Base-by-base conservation (phyloP, 2,888 invertebrate genomes). In the Eupithecia inturbata region DNA sequence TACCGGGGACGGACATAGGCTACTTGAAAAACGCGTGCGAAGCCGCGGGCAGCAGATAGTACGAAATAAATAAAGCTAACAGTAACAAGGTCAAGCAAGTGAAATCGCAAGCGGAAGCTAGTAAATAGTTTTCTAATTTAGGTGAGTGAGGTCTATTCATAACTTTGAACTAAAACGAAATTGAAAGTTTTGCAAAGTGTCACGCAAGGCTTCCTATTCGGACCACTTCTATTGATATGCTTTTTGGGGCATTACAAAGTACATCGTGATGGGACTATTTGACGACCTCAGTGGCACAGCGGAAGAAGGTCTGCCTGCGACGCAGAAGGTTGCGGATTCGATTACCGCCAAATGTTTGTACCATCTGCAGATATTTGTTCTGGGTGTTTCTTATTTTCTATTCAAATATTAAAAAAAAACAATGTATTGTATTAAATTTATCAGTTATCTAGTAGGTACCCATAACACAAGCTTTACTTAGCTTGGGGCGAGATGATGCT, bases 81-180 rank as follows among this genome's bases (percentile, higher is more conserved):
- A 39, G 12, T 39, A 39, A 39, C n/a, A n/a, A 41, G 41, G n/a
- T 22, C 49, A 53, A 22, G 22, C 49, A 3, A 22, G 49, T 22
- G 22, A 53, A 49, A 53, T 53, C 3, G 49, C 49, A 53, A 53
- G 49, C 49, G 49, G 49, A 53, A 53, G 49, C 49, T 53, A 53
- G 10, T 53, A 53, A 53, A 53, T 14, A 26, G 1, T 26, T 57
- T 53, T 57, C 57, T 53, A 53, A 53, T 53, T 53, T 53, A 7
- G 49, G 45, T 45, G n/a, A 9, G n/a, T 49, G 49, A 49, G n/a
- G 49, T 22, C 49, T n/a, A 22, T 53, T 53, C 22, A 53, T 53
- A 53, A 26, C 57, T 57, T 4, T 57, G 57, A 26, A 57, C 14
- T 26, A 14, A 22, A 53, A 22, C 53, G 12, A 57, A 57, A 57